Evolutionary conservation across 2,113 vertebrate genomes (phyloP).

Genomic region (Polypterus senegalus): DNA sequence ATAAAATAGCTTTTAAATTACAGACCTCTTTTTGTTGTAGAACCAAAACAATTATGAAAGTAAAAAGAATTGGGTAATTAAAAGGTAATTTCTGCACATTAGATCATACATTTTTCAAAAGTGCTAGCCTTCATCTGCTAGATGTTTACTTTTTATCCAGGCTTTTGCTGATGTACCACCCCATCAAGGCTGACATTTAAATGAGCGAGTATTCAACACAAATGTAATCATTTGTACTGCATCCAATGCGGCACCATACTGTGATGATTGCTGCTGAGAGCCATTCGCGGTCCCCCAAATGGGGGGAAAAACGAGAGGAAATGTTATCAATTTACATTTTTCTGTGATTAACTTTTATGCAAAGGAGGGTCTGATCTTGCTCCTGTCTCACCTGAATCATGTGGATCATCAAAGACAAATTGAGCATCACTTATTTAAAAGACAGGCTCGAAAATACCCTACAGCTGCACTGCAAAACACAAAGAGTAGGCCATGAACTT

Average conservation of each 20-base stretch:
- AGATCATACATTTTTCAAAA: slow-evolving; percentile 68
- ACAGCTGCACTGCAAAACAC: slow-evolving; percentile 71
- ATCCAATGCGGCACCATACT: slow-evolving; percentile 73
- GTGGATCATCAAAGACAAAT: slow-evolving; percentile 76
- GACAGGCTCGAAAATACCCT: slow-evolving; percentile 71
- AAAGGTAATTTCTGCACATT: slow-evolving; percentile 78
- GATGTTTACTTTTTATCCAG: slow-evolving; percentile 59
- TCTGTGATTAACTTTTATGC: slow-evolving; percentile 87
- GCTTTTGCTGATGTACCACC: slow-evolving; percentile 47
- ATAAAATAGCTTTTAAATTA: slow-evolving; percentile 64
- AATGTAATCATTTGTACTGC: slow-evolving; percentile 84
- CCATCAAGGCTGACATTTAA: slow-evolving; percentile 91
- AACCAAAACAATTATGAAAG: slow-evolving; percentile 81
- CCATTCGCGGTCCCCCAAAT: slow-evolving; percentile 55
- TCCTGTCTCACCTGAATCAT: slow-evolving; percentile 81
- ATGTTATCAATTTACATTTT: slow-evolving; percentile 85
- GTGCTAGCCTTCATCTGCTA: slow-evolving; percentile 62
- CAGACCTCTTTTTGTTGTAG: slow-evolving; percentile 57
- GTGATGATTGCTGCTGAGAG: slow-evolving; percentile 90
- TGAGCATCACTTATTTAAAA: slow-evolving; percentile 75
- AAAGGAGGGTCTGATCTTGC: slow-evolving; percentile 66
- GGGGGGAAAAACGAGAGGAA: slow-evolving; percentile 65
- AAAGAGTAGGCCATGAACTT: slow-evolving; percentile 65
- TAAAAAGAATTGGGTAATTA: slow-evolving; percentile 74
- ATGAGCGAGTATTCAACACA: slow-evolving; percentile 90